Evolutionary conservation across 2,113 vertebrate genomes (phyloP), one percentile per base, ranked within the genome.

Genomic region (Colinus virginianus): DNA sequence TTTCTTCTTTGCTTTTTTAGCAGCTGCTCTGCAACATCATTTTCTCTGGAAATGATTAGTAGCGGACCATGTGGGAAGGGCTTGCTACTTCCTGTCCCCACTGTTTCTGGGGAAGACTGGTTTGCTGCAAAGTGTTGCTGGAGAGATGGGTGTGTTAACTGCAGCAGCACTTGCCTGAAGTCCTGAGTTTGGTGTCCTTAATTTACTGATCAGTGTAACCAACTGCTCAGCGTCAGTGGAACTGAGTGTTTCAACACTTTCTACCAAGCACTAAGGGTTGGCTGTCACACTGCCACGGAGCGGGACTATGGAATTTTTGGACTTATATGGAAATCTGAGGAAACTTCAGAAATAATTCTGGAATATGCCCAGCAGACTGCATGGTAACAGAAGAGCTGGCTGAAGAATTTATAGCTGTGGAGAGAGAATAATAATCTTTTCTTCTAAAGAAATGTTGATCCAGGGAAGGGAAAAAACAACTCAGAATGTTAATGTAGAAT

Each of bases 281-380:
- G 42, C 78, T 94, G 55, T 90, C 59, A 18, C 3, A 4, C 49
- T 95, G 70, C 81, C 81, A 72, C 0, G 0, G 42, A 85, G 61
- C 30, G 68, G 67, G 63, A 28, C 62, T 82, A 11, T n/a, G 81
- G 84, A 76, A 93, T 80, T 87, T 94, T 89, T 92, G 4, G 48
- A 85, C 94, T 93, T 96, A 96, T 96, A 97, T 96, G 97, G 97
- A 96, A 93, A 53, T 94, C 79, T 90, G 68, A 84, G 83, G 79
- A 95, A 87, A 95, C 59, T 86, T 93, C 63, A 91, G 78, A 92
- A 90, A 94, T 85, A 93, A 90, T 90, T 95, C 87, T 96, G 94
- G 95, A 91, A 78, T 90, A 45, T 76, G 51, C 93, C 92, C 86
- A 95, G 93, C 69, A 96, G 91, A 87, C 94, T 91, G 87, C 87